Percentiles rank a stretch among this genome's conserved stretches.
phyloP scores from a whole-genome alignment of 2,113 vertebrate genomes.

The Tichodroma muraria region DNA sequence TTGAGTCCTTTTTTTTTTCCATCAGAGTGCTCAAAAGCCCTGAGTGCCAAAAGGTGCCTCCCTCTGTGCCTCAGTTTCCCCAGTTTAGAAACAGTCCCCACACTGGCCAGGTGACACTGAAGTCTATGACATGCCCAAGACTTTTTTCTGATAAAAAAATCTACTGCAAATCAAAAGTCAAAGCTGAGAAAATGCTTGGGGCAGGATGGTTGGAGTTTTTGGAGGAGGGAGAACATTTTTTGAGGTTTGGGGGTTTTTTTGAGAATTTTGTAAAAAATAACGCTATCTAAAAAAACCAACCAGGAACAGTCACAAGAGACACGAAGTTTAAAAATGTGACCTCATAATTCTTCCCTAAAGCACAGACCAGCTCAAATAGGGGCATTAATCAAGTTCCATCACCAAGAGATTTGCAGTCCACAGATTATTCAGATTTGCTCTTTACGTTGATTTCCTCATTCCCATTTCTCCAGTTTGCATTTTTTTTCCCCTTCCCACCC shows the following conservation, averaged over 20 bases:
- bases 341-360: neutral
- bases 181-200: neutral
- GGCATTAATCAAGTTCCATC: neutral
- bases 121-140: neutral
- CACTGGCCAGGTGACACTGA: neutral
- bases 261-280: neutral
- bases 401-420: neutral
- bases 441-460: neutral
- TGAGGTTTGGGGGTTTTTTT: neutral
- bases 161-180: neutral
- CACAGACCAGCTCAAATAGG: neutral
- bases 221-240: fast-evolving
- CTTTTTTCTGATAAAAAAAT: neutral
- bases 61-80: neutral
- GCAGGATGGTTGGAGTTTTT: neutral
- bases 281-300: fast-evolving
- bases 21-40: neutral
- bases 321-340: neutral
- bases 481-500: neutral
- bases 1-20: neutral
- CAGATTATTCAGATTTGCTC: neutral
- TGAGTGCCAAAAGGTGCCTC: neutral
- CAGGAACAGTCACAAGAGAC: neutral
- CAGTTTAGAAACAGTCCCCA: neutral
- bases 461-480: neutral